phyloP scores from a whole-genome alignment of 1,140 invertebrate genomes.

The Drosophila eugracilis region DNA sequence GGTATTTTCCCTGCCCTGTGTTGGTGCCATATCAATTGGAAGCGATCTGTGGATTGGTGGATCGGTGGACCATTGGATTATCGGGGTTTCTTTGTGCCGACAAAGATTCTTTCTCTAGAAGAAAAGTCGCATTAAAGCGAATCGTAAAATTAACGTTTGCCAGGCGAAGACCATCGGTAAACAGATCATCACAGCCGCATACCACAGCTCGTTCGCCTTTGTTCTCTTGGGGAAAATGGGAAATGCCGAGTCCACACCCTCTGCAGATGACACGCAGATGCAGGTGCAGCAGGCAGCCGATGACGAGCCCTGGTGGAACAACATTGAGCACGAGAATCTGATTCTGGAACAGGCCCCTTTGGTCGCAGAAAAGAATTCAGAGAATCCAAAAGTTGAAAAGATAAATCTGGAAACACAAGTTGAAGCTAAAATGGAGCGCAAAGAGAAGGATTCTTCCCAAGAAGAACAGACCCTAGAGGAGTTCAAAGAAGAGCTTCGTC shows the following conservation, averaged over 20 bases:
- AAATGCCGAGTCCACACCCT: constrained; percentile 63
- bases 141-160: constrained; percentile 58
- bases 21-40: constrained; percentile 40
- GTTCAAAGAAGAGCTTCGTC: constrained; percentile 86
- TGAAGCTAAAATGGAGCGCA: not conserved
- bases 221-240: constrained; percentile 53
- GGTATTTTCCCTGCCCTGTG: constrained; percentile 12
- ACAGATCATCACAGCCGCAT: constrained; percentile 56
- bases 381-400: not conserved
- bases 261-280: constrained; percentile 44
- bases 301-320: constrained; percentile 80
- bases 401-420: not conserved
- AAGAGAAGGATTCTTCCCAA: constrained; percentile 5
- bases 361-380: not conserved
- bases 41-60: constrained; percentile 20
- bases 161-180: constrained; percentile 50
- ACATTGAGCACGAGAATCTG: constrained; percentile 79
- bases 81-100: constrained; percentile 28
- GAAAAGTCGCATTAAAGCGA: constrained; percentile 69
- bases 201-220: constrained; percentile 61
- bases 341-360: constrained; percentile 57
- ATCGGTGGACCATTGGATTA: constrained; percentile 15
- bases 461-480: constrained; percentile 84
- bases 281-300: constrained; percentile 21
- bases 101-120: constrained; percentile 39